These are phyloP conservation scores for Ptilodon capucinus DNA, from an alignment of 2,888 invertebrate genomes.

Conservation along the genomic window DNA sequence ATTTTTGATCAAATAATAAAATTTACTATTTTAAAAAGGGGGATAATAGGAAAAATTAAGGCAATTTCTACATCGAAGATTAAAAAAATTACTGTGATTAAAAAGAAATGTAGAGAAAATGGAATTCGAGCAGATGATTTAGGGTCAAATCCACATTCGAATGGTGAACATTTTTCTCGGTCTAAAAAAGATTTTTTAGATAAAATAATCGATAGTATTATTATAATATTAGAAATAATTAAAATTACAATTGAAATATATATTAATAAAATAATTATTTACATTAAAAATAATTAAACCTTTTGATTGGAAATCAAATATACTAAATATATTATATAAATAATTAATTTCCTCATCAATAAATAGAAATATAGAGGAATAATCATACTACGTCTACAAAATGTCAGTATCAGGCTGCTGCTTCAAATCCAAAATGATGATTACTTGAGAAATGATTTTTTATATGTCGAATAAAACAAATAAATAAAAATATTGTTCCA, in stretches of 20 bases:
- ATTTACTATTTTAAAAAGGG: constrained; percentile 54
- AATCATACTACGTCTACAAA: constrained; percentile 67
- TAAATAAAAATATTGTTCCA: constrained; percentile 57
- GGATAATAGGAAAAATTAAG: constrained; percentile 83
- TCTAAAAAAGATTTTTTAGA: constrained; percentile 83
- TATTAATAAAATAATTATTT: constrained; percentile 79
- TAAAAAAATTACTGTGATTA: constrained; percentile 87
- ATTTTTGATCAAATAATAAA: constrained; percentile 52
- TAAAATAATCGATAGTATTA: constrained; percentile 73
- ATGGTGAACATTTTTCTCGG: constrained; percentile 85
- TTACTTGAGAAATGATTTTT: constrained; percentile 57
- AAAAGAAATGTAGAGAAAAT: constrained; percentile 80
- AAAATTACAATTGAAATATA: constrained; percentile 55
- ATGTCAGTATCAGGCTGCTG: constrained; percentile 70
- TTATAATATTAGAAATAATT: constrained; percentile 70
- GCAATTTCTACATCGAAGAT: constrained; percentile 89
- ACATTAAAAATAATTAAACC: constrained; percentile 82
- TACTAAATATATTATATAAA: constrained; percentile 87
- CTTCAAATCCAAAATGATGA: constrained; percentile 68
- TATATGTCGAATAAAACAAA: constrained; percentile 57
- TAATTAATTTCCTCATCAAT: constrained; percentile 85
- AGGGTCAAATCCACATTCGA: constrained; percentile 79
- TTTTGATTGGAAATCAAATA: constrained; percentile 88
- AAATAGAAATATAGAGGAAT: constrained; percentile 82
- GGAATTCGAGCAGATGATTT: constrained; percentile 64